These are phyloP conservation scores for Drosophila ananassae DNA, from an alignment of 1,140 invertebrate genomes.

Conservation along the genomic window DNA sequence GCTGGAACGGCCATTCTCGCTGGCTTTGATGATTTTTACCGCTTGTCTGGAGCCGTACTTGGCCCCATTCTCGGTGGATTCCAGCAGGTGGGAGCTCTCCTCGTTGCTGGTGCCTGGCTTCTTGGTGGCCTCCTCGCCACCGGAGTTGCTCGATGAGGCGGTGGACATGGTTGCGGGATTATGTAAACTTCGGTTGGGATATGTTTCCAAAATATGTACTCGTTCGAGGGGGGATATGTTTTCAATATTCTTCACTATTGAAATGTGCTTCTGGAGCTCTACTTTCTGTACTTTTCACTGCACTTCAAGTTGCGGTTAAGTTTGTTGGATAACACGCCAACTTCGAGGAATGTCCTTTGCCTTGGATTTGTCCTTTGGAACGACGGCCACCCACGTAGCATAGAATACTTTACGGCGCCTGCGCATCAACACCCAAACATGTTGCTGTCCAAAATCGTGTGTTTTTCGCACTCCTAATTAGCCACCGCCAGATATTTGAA, in stretches of 20 bases:
- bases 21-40: constrained; percentile 72
- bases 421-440: constrained; percentile 64
- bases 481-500: constrained; percentile 6
- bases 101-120: constrained; percentile 60
- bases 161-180: constrained; percentile 66
- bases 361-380: constrained; percentile 63
- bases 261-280: background rate
- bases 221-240: constrained; percentile 51
- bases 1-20: constrained; percentile 54
- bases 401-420: constrained; percentile 69
- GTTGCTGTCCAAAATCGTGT: constrained; percentile 58
- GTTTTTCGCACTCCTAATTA: constrained; percentile 11
- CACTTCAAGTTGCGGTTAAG: constrained; percentile 18
- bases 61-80: constrained; percentile 69
- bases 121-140: constrained; percentile 56
- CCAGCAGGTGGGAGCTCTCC: constrained; percentile 81
- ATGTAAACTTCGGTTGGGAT: constrained; percentile 47
- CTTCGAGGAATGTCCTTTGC: constrained; percentile 59
- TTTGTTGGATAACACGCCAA: constrained; percentile 61
- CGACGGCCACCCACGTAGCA: constrained; percentile 68
- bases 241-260: constrained; percentile 23
- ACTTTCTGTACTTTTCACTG: constrained; percentile 18
- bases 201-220: constrained; percentile 31
- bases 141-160: constrained; percentile 64
- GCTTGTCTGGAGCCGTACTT: constrained; percentile 80